Evolutionary conservation across 2,797 vertebrate species (phyloP).

Genomic region (Corythornis leucogaster): DNA sequence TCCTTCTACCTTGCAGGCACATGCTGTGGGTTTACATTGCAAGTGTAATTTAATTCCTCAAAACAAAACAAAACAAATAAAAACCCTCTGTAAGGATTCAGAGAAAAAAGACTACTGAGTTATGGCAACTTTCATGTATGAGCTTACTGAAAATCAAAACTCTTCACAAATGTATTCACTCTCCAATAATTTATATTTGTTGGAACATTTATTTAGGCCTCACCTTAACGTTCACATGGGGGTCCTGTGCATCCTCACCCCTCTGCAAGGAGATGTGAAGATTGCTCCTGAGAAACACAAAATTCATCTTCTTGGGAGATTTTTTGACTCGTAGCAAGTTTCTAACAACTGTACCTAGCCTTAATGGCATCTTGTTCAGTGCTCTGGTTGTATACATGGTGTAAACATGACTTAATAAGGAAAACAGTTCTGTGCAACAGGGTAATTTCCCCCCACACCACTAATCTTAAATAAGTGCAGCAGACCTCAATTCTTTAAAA

Average conservation of each 20-base stretch:
- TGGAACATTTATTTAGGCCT: neutral
- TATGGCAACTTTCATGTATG: neutral
- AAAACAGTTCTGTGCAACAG: neutral
- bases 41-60: constrained; percentile 4
- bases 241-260: neutral
- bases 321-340: neutral
- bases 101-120: neutral
- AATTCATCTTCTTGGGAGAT: neutral
- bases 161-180: neutral
- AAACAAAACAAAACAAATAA: neutral
- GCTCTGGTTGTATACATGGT: neutral
- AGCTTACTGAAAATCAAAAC: neutral
- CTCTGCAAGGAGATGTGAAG: neutral
- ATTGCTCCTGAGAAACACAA: neutral
- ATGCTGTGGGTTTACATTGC: neutral
- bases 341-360: neutral
- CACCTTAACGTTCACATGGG: neutral
- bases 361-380: neutral
- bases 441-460: neutral
- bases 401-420: neutral
- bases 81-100: neutral
- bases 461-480: neutral
- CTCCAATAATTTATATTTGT: neutral
- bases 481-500: neutral
- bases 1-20: neutral